phyloP scores from a whole-genome alignment of 2,113 vertebrate genomes.

The Fulmarus glacialis region DNA sequence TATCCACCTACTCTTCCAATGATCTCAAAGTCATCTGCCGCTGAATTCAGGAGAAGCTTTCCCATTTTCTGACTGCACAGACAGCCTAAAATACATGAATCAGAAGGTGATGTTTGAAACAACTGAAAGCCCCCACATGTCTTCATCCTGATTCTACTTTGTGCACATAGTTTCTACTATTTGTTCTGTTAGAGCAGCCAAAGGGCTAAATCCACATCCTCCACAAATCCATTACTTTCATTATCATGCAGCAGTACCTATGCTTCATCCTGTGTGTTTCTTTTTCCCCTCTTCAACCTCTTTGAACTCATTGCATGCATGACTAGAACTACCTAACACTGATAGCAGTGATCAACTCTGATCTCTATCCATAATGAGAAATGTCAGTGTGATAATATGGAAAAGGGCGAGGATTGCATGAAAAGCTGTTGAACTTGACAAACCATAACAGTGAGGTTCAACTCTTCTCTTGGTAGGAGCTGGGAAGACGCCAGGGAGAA shows the following conservation, averaged over 20 bases:
- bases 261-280: neutral
- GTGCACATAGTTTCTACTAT: neutral
- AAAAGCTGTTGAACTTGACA: neutral
- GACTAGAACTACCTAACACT: neutral
- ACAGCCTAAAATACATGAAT: neutral
- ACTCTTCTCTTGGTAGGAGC: neutral
- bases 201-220: neutral
- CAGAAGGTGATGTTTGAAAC: neutral
- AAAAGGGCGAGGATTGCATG: neutral
- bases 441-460: neutral
- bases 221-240: neutral
- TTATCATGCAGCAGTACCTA: neutral
- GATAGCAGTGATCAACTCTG: neutral
- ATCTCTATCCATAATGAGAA: neutral
- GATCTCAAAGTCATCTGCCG: neutral
- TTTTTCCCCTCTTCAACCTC: neutral
- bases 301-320: neutral
- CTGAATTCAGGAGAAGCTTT: neutral
- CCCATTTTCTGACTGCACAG: neutral
- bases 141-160: neutral
- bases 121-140: fast-evolving
- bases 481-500: neutral
- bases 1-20: neutral
- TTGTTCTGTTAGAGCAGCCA: neutral
- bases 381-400: neutral